These are phyloP conservation scores for Microplitis manilae DNA, from an alignment of 2,888 invertebrate species.

Conservation along the genomic window DNA sequence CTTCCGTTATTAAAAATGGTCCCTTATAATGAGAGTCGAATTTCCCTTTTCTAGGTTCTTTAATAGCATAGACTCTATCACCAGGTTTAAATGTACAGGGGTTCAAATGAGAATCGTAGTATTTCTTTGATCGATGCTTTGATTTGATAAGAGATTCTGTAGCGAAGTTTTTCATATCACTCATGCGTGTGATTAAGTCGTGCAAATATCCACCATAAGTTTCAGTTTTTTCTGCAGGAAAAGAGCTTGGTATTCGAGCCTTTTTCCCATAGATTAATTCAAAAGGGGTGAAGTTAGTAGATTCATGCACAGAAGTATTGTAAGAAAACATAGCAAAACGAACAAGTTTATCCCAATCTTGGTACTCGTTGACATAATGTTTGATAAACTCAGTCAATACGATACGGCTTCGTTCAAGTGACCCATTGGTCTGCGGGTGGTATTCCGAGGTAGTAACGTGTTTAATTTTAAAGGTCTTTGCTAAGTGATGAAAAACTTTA, in stretches of 20 bases:
- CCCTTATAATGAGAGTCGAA: conserved; percentile 24
- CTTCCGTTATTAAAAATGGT: conserved; percentile 28
- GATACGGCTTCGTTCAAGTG: conserved; percentile 34
- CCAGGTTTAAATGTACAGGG: neutral
- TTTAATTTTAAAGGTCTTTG: conserved; percentile 38
- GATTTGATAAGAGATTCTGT: neutral
- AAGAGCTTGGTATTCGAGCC: conserved; percentile 22
- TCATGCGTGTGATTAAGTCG: neutral
- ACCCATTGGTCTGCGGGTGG: conserved; percentile 42
- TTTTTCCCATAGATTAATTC: neutral
- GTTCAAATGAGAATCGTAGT: conserved; percentile 34
- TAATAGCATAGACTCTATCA: conserved; percentile 25
- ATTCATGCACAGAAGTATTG: conserved; percentile 43
- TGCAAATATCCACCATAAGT: conserved; percentile 19
- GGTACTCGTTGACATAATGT: conserved; percentile 33
- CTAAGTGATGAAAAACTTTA: conserved; percentile 31
- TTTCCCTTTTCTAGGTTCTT: conserved; percentile 34
- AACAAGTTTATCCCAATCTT: conserved; percentile 45
- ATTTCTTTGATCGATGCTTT: conserved; percentile 31
- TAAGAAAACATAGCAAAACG: conserved; percentile 43
- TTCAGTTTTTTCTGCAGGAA: conserved; percentile 11
- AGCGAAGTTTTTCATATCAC: neutral
- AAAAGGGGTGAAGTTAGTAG: conserved; percentile 41
- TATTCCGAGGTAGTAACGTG: conserved; percentile 35
- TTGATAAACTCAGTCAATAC: conserved; percentile 39